These are phyloP conservation scores for Keiferia lycopersicella DNA, from an alignment of 2,888 invertebrate genomes.

Conservation along the genomic window DNA sequence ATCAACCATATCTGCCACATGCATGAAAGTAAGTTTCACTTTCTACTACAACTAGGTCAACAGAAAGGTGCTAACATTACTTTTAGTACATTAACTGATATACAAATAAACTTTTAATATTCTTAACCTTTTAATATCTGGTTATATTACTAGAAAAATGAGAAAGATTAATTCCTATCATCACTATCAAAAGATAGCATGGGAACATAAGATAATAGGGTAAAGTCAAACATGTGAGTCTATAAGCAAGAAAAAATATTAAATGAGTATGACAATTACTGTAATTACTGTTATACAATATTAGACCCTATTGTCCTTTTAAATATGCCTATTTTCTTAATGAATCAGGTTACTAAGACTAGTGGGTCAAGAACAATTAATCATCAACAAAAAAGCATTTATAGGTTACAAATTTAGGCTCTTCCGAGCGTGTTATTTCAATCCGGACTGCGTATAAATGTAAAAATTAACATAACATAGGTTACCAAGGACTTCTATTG, in stretches of 20 bases:
- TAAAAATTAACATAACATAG: conserved; percentile 49
- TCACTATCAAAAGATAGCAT: not conserved
- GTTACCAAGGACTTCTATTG: conserved; percentile 55
- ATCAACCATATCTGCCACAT: conserved; percentile 19
- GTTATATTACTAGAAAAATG: not conserved
- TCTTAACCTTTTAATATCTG: too few relatives aligned
- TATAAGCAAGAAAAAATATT: not conserved
- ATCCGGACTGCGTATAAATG: conserved; percentile 27
- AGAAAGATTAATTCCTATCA: not conserved
- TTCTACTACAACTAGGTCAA: conserved; percentile 16
- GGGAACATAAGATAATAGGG: not conserved
- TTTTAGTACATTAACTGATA: not conserved
- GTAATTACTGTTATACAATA: not conserved
- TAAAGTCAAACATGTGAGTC: not conserved
- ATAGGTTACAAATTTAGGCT: conserved; percentile 11
- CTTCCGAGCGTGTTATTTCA: not conserved
- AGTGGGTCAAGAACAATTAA: conserved; percentile 6
- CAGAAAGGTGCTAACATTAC: not conserved
- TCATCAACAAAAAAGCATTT: not conserved
- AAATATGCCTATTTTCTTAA: not conserved
- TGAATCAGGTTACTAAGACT: not conserved
- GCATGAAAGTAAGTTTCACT: conserved; percentile 26
- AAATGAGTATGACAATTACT: not conserved
- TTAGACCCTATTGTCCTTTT: not conserved
- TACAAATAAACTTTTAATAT: too few relatives aligned